phyloP scores from a whole-genome alignment of 2,888 invertebrate genomes.

The Drosophila suboccidentalis region DNA sequence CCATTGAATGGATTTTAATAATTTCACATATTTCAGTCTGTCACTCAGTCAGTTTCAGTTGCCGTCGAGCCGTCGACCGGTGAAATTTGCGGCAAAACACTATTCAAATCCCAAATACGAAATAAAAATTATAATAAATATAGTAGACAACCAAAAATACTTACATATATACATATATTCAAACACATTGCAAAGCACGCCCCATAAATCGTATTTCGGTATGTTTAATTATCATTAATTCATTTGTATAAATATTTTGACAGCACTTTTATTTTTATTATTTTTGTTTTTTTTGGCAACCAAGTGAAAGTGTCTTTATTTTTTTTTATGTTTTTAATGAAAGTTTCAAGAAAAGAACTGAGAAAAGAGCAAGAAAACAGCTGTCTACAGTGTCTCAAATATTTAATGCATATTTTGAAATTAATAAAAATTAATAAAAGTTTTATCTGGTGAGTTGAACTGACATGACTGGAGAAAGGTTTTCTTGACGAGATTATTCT shows the following conservation, averaged over 20 bases:
- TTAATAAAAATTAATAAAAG: not conserved
- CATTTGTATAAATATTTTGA: conserved; percentile 20
- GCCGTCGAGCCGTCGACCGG: conserved; percentile 43
- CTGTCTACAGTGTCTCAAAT: conserved; percentile 6
- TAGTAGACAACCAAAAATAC: conserved; percentile 1
- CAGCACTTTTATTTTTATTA: not conserved
- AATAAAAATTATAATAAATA: conserved; percentile 6
- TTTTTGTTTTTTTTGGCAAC: conserved; percentile 7
- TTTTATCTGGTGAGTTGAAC: not conserved
- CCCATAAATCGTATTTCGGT: conserved; percentile 30
- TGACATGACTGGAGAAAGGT: not conserved
- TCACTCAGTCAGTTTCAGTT: conserved; percentile 42
- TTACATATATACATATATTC: conserved; percentile 11
- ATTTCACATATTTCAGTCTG: conserved; percentile 65
- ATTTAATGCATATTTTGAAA: not conserved
- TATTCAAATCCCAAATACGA: not conserved
- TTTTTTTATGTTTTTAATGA: not conserved
- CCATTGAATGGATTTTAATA: conserved; percentile 69
- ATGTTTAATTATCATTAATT: conserved; percentile 30
- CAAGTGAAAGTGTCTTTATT: conserved; percentile 23
- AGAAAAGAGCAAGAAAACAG: not conserved
- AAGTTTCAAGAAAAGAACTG: conserved; percentile 20
- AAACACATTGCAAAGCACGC: conserved; percentile 25
- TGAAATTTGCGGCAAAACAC: conserved; percentile 47
- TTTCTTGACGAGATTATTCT: not conserved